Conservation (phyloP, 2,113 vertebrate genomes). For the Okapia johnstoni region DNA sequence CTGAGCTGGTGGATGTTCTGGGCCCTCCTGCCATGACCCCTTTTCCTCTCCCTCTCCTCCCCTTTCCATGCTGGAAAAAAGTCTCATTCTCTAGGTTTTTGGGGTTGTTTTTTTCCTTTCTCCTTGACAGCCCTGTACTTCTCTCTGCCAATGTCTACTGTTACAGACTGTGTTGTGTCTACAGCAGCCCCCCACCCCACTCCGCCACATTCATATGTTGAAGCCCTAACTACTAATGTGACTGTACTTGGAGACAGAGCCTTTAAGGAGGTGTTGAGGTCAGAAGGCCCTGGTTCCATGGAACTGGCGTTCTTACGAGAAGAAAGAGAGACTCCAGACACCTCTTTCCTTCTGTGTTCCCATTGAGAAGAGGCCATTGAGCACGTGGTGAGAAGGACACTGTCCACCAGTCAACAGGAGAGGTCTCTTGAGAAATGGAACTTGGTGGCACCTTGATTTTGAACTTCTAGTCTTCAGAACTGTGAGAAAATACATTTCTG, state of each 20-base stretch:
- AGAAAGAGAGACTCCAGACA: background rate
- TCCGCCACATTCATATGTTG: background rate
- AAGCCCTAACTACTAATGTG: background rate
- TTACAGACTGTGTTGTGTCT: background rate
- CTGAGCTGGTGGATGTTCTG: background rate
- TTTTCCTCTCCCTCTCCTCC: background rate
- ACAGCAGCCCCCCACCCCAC: fast-evolving
- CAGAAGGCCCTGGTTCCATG: background rate
- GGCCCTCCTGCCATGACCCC: fast-evolving
- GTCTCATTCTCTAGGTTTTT: background rate
- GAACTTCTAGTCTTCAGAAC: background rate
- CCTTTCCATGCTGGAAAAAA: background rate
- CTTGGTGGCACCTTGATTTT: background rate
- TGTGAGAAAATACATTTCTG: background rate
- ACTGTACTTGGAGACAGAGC: background rate
- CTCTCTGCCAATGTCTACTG: background rate
- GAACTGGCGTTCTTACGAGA: background rate
- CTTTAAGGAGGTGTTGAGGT: background rate
- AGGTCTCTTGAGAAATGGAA: background rate
- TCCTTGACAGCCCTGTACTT: background rate
- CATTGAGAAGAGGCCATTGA: background rate
- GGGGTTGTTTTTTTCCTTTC: background rate
- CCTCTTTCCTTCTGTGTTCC: too few relatives aligned
- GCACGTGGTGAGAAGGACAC: background rate
- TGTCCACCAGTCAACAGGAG: background rate